Conservation (phyloP, 2,113 vertebrate species). For the Hippocampus comes region DNA sequence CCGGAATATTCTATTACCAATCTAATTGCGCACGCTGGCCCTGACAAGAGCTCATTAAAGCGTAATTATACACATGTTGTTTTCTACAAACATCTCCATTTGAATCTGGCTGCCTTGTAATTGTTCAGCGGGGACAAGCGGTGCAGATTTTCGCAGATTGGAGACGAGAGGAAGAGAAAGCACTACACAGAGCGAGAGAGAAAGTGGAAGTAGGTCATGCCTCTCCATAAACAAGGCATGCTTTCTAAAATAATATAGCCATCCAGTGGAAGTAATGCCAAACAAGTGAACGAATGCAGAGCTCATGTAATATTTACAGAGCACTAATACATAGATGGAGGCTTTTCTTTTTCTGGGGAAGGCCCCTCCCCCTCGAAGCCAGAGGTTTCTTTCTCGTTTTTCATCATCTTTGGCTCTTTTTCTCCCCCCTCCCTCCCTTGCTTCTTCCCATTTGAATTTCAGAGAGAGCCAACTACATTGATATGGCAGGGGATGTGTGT, state of each 20-base stretch:
- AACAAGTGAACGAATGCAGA: constrained; percentile 73
- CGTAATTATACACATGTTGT: constrained; percentile 99
- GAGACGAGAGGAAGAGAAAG: constrained; percentile 48
- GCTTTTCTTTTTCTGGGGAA: constrained; percentile 61
- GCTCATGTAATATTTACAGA: constrained; percentile 82
- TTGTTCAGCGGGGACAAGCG: constrained; percentile 83
- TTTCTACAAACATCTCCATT: constrained; percentile 99
- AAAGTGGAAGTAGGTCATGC: constrained; percentile 79
- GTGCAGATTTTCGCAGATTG: constrained; percentile 73
- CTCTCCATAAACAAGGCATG: constrained; percentile 74
- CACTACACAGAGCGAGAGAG: constrained; percentile 34
- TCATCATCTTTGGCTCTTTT: constrained; percentile 46
- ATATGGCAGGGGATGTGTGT: constrained; percentile 45
- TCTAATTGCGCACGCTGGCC: constrained; percentile 99
- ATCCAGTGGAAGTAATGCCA: constrained; percentile 75
- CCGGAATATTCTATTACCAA: constrained; percentile 87
- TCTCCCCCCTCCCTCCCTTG: not conserved
- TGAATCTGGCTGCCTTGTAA: constrained; percentile 89
- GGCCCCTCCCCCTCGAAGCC: constrained; percentile 36
- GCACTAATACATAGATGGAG: constrained; percentile 79
- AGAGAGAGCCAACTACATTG: constrained; percentile 70
- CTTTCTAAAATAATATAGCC: constrained; percentile 79
- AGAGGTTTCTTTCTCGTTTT: constrained; percentile 51
- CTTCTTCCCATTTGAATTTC: constrained; percentile 72
- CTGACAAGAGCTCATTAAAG: constrained; percentile 99